Percentiles rank a stretch among this genome's conserved stretches.
These are phyloP conservation scores for Luidia sarsii DNA, from an alignment of 53 echinoderm and acorn worm species.

Conservation along the genomic window DNA sequence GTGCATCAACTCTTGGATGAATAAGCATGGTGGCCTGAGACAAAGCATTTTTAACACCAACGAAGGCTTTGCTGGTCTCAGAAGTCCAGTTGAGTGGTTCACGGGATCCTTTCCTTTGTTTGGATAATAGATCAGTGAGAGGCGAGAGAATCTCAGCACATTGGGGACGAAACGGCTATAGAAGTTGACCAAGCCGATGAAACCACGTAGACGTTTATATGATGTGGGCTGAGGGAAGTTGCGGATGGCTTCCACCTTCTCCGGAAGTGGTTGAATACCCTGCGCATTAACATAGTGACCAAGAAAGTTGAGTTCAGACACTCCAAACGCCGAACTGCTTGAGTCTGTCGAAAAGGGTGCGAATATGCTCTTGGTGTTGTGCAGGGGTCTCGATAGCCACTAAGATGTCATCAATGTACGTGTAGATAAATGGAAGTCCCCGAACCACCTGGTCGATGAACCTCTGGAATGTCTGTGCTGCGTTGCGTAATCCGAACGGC, in stretches of 20 bases:
- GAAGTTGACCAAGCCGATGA: slow-evolving; percentile 50
- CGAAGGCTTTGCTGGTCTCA: too few species aligned
- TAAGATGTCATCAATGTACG: not conserved
- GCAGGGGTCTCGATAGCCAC: not conserved
- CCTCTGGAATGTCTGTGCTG: not conserved
- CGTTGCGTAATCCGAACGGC: not conserved
- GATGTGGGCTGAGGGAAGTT: slow-evolving; percentile 38
- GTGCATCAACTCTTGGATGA: too few species aligned
- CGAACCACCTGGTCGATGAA: slow-evolving; percentile 8
- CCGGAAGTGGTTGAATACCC: slow-evolving; percentile 38
- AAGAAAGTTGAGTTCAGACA: slow-evolving; percentile 4
- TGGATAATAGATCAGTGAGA: slow-evolving; percentile 21
- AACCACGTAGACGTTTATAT: slow-evolving; percentile 25
- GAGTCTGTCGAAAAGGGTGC: slow-evolving; percentile 20
- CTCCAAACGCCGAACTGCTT: slow-evolving; percentile 1
- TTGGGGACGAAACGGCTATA: slow-evolving; percentile 30
- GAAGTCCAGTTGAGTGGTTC: slow-evolving; percentile 8
- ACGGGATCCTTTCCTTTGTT: not conserved
- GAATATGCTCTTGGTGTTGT: not conserved
- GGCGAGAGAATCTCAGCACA: slow-evolving; percentile 35
- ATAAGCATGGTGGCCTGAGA: too few species aligned
- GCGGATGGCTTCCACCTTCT: slow-evolving; percentile 54
- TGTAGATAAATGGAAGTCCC: not conserved
- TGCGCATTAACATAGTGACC: slow-evolving; percentile 24
- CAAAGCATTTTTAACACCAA: too few species aligned